Conservation (phyloP, 1,140 invertebrate genomes). For the Saccostrea cuccullata region DNA sequence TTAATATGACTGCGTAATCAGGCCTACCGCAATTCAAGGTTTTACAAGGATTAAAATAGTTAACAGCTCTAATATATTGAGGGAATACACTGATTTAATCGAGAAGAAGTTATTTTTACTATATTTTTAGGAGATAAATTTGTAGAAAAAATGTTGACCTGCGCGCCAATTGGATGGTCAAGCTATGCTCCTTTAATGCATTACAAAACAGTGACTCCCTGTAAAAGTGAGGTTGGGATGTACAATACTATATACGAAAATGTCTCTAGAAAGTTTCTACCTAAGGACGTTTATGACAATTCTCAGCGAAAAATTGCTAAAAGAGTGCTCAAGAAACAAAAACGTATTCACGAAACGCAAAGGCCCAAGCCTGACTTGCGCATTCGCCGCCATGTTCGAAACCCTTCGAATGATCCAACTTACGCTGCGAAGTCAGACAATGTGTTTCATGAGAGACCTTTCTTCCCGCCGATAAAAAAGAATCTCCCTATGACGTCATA, state of each 20-base stretch:
- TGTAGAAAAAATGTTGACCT: background rate
- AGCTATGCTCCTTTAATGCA: background rate
- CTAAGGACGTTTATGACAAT: conserved; percentile 20
- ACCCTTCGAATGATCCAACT: conserved; percentile 17
- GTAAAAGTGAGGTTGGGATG: conserved; percentile 22
- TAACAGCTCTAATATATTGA: background rate
- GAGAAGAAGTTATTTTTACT: background rate
- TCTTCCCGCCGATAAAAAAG: background rate
- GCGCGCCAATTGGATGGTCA: conserved; percentile 8
- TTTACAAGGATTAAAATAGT: background rate
- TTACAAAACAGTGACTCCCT: background rate
- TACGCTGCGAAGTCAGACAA: background rate
- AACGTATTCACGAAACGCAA: conserved; percentile 12
- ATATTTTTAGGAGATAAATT: background rate
- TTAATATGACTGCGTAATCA: conserved; percentile 29
- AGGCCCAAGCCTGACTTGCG: background rate
- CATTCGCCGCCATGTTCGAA: conserved; percentile 1
- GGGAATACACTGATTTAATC: background rate
- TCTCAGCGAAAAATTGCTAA: conserved; percentile 4
- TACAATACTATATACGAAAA: conserved; percentile 14
- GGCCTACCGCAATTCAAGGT: conserved; percentile 25
- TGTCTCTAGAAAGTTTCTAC: conserved; percentile 22
- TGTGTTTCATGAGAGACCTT: conserved; percentile 25
- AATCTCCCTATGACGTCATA: conserved; percentile 6
- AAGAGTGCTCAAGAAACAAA: conserved; percentile 4